These are phyloP conservation scores for Hedya salicella DNA, from an alignment of 2,888 invertebrate species.

Conservation along the genomic window DNA sequence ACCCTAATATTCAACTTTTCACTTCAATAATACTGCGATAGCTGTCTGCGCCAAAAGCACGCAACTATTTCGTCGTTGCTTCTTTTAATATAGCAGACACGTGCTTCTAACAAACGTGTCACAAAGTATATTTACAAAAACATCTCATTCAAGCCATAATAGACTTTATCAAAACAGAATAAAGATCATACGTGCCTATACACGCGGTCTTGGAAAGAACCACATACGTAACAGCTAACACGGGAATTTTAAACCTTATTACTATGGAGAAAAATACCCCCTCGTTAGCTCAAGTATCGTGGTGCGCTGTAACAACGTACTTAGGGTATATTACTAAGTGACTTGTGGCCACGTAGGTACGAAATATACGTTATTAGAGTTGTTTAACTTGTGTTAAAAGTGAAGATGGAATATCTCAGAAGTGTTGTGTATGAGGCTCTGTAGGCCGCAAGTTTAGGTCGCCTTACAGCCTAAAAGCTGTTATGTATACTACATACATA, in stretches of 20 bases:
- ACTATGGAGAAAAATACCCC: background rate
- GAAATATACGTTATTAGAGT: conserved; percentile 30
- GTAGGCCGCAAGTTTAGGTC: background rate
- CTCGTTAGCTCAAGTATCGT: background rate
- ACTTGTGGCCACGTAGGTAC: conserved; percentile 32
- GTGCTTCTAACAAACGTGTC: conserved; percentile 24
- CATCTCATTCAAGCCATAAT: background rate
- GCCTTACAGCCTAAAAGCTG: background rate
- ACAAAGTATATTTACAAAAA: conserved; percentile 1
- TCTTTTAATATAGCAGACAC: conserved; percentile 29
- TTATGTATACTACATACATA: background rate
- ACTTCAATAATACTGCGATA: background rate
- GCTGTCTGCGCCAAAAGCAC: background rate
- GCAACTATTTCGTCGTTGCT: conserved; percentile 15
- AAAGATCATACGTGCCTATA: background rate
- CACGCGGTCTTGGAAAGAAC: background rate
- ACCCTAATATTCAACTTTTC: no score
- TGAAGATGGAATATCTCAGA: background rate
- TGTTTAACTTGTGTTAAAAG: conserved; percentile 5
- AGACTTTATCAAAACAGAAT: background rate
- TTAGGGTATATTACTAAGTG: conserved; percentile 41
- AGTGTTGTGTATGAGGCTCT: background rate
- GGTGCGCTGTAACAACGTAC: conserved; percentile 33
- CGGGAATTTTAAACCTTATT: conserved; percentile 7
- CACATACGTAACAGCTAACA: background rate